Conservation (phyloP, 2,888 invertebrate genomes). For the Epinotia bilunana region DNA sequence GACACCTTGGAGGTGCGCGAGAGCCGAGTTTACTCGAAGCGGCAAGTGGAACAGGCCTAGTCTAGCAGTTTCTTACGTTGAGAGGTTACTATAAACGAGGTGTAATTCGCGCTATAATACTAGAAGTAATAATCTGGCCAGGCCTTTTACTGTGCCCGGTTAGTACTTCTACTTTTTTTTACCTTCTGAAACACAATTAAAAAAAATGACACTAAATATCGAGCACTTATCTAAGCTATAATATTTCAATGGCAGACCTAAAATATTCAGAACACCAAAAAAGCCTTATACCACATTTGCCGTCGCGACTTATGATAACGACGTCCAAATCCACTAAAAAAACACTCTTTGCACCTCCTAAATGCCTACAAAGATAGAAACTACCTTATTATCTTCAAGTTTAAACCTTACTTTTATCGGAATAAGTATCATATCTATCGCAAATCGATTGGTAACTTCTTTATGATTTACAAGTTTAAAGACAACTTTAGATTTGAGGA, state of each 20-base stretch:
- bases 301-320: slow-evolving; percentile 45
- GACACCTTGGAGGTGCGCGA: no score
- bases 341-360: slow-evolving; percentile 48
- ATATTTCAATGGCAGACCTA: neutral
- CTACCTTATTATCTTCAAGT: neutral
- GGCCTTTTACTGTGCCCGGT: neutral
- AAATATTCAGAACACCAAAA: slow-evolving; percentile 47
- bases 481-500: neutral
- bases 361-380: slow-evolving; percentile 28
- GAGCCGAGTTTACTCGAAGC: no score
- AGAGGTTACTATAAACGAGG: no score
- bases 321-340: slow-evolving; percentile 49
- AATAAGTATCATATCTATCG: slow-evolving; percentile 45
- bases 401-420: slow-evolving; percentile 37
- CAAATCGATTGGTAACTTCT: slow-evolving; percentile 49
- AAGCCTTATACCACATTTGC: slow-evolving; percentile 44
- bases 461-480: slow-evolving; percentile 47
- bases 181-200: neutral
- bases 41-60: no score
- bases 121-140: no score
- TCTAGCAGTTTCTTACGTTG: no score
- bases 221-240: neutral
- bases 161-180: neutral
- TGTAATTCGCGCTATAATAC: no score
- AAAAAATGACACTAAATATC: neutral